These are phyloP conservation scores for Magallana gigas DNA, from an alignment of 1,140 invertebrate genomes.

Conservation along the genomic window DNA sequence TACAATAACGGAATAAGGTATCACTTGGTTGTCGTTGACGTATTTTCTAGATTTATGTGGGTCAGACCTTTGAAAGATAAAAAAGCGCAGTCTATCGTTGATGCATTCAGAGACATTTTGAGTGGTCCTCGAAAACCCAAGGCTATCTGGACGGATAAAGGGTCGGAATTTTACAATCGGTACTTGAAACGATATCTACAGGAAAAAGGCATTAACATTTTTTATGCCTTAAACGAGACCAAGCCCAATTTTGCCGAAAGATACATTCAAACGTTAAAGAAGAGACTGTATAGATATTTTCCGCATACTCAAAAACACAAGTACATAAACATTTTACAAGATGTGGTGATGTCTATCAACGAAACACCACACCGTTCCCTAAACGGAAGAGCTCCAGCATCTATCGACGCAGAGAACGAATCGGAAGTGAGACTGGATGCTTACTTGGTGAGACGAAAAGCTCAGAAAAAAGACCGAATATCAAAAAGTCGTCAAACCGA, in stretches of 20 bases:
- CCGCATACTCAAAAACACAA: neutral
- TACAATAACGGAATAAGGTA: constrained; percentile 45
- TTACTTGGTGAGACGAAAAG: constrained; percentile 40
- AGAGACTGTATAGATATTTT: constrained; percentile 40
- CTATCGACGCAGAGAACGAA: constrained; percentile 36
- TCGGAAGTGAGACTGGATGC: constrained; percentile 28
- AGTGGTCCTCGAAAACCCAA: constrained; percentile 28
- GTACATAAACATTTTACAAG: constrained; percentile 38
- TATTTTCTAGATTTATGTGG: constrained; percentile 55
- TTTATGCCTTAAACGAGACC: constrained; percentile 37
- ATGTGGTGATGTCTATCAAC: constrained; percentile 26
- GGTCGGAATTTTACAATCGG: constrained; percentile 38
- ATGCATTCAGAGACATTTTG: constrained; percentile 42
- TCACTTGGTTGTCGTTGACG: constrained; percentile 48
- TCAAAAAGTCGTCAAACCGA: neutral
- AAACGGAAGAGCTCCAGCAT: constrained; percentile 31
- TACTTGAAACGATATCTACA: neutral
- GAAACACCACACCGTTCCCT: constrained; percentile 31
- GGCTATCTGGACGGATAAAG: constrained; percentile 40
- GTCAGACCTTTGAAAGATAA: constrained; percentile 55
- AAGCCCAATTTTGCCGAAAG: constrained; percentile 46
- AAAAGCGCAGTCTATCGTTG: constrained; percentile 46
- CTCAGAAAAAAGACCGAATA: neutral
- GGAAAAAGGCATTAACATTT: constrained; percentile 16
- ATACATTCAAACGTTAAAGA: constrained; percentile 40